phyloP scores from a whole-genome alignment of 2,797 vertebrate species.

The Gymnopithys bicolor region DNA sequence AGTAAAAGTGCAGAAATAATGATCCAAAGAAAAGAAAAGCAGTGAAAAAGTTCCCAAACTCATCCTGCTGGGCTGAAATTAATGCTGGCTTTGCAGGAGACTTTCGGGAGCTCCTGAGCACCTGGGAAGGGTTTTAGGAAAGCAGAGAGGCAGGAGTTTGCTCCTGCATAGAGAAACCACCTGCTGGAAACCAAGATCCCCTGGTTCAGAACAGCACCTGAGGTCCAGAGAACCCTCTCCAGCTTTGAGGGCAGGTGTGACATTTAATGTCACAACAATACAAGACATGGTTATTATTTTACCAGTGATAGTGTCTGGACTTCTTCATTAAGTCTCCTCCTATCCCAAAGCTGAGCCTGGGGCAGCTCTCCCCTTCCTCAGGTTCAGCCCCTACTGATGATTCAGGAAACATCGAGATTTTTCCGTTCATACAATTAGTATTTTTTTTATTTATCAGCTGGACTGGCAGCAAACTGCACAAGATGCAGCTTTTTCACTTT shows the following conservation, averaged over 20 bases:
- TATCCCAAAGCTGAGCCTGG: not conserved
- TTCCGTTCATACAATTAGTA: not conserved
- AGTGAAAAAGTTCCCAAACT: not conserved
- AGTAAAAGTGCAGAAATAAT: not conserved
- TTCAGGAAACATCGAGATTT: not conserved
- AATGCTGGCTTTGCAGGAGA: not conserved
- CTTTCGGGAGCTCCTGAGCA: not conserved
- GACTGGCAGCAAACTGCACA: not conserved
- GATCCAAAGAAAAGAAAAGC: not conserved
- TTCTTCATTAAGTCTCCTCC: not conserved
- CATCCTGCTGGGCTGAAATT: not conserved
- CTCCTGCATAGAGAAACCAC: not conserved
- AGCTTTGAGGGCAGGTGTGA: not conserved
- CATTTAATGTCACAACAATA: not conserved
- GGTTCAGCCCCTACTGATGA: not conserved
- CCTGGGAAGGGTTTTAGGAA: not conserved
- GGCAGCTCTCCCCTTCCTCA: not conserved
- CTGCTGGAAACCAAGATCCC: not conserved
- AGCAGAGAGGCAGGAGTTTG: not conserved
- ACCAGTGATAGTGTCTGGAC: not conserved
- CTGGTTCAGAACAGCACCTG: not conserved
- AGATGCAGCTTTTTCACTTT: not conserved
- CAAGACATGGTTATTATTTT: fast-evolving
- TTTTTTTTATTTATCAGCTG: not conserved
- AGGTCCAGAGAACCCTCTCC: not conserved